Base-by-base conservation (phyloP, 2,797 vertebrate species). In the Corythornis leucogaster region DNA sequence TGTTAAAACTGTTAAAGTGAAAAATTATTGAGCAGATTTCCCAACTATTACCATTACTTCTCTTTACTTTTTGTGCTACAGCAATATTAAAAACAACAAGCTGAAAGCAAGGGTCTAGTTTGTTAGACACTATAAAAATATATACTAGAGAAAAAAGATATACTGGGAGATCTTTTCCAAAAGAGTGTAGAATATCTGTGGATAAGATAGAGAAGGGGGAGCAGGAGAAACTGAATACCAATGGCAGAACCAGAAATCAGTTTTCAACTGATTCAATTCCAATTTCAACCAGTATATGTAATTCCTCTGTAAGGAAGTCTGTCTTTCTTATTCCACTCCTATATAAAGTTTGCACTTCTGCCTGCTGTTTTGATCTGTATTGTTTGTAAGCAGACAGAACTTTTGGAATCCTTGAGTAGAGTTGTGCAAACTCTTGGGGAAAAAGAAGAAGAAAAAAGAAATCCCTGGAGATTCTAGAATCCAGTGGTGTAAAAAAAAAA, bases 1-100 rank as follows among this genome's bases (percentile, higher is more conserved):
- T 73, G 40, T 92, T 94, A 93, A 92, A 96, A 82, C 59, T 33
- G 25, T 43, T 92, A 46, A 85, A 70, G 31, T 68, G 61, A 83
- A 92, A 89, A 92, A 73, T 50, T 81, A 84, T 33, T 74, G 68
- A 85, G 61, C 12, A 45, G 53, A 40, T 92, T 82, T 86, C 67
- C 70, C 53, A 78, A 3, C 55, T 73, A 28, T 87, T 85, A n/a
- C 51, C 43, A 78, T 85, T 74, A 76, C 33, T 76, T 30, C 63
- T 70, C 42, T 90, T 76, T 76, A 33, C 19, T 87, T n/a, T 69
- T 82, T 73, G 40, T 45, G 35, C 40, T 48, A 8, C 67, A 38
- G 25, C 80, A 80, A 85, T 91, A 83, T n/a, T 62, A 71, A 85
- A 58, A 80, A 55, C 11, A 70, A 71, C 30, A 89, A 73, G 19